phyloP scores from a whole-genome alignment of 2,797 vertebrate genomes.

The Scyliorhinus canicula region DNA sequence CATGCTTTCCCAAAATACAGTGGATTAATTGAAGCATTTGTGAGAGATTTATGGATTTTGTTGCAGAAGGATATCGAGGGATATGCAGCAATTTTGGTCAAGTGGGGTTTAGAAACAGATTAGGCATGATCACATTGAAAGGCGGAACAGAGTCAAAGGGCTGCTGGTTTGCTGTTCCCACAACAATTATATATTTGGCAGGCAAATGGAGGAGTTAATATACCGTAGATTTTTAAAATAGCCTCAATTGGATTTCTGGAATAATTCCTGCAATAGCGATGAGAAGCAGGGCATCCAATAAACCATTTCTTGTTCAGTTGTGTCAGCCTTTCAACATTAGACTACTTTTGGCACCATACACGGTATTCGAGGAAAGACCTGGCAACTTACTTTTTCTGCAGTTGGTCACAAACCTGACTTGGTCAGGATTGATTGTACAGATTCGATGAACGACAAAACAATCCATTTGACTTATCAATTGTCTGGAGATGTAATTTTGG shows the following conservation, averaged over 20 bases:
- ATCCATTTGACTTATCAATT: not conserved
- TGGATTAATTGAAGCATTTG: not conserved
- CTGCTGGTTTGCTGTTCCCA: not conserved
- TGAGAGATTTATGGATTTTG: not conserved
- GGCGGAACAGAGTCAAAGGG: not conserved
- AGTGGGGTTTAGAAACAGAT: not conserved
- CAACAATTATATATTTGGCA: not conserved
- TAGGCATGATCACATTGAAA: not conserved
- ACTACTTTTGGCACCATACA: not conserved
- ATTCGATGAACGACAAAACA: not conserved
- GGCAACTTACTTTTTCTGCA: not conserved
- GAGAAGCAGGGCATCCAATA: no score
- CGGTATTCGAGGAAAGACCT: no score
- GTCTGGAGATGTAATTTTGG: not conserved
- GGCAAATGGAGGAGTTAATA: not conserved
- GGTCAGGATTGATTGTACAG: not conserved
- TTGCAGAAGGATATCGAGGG: not conserved
- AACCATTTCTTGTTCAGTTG: no score
- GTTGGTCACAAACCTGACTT: not conserved
- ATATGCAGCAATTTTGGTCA: not conserved
- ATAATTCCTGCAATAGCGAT: not conserved
- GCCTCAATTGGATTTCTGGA: not conserved
- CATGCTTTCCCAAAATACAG: no score
- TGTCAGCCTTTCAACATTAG: no score
- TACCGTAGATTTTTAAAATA: not conserved